Base-by-base conservation (phyloP, 2,888 invertebrate genomes). In the Platycheirus rosarum region DNA sequence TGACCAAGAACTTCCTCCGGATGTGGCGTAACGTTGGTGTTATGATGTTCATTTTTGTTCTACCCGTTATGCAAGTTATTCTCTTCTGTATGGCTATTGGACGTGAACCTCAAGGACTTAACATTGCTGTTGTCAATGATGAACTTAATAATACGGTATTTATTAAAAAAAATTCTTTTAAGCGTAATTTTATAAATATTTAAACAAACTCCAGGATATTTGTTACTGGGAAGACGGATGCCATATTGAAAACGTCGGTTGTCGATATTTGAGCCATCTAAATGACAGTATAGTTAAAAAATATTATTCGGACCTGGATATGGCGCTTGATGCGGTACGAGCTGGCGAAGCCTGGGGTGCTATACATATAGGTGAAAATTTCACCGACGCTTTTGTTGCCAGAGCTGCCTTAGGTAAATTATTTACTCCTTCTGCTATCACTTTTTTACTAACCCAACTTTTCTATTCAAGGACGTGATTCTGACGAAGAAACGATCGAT, bases 1-100 rank as follows among this genome's bases (percentile, higher is more conserved):
- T 97, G 84, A 94, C 95, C 88, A 97, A 97, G 92, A 97, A 97
- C 91, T 96, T 97, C 92, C 91, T 97, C 57, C 92, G 96, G 32
- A 97, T 97, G 96, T 97, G 97, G 96, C 92, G 97, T 55, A 97
- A 97, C 91, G 96, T 97, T 79, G 97, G 97, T 46, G 96, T 97
- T 80, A 96, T 98, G 95, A 92, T 97, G 88, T 98, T 98, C 91
- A 97, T 97, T 88, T 97, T 97, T 90, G 96, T 97, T 35, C 91
- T 97, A 86, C 97, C 97, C n/a, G 96, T 97, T 26, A 95, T 97
- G 94, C 97, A 97, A 91, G 97, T 97, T 79, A 96, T 97, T 70
- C 93, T 98, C 73, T 97, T 97, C 92, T 97, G 97, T 89, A 91
- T 97, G 89, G 97, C 97, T 74, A 97, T 97, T 85, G 97, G 97